phyloP scores from a whole-genome alignment of 2,113 vertebrate species.

The Ariopsis seemanni region DNA sequence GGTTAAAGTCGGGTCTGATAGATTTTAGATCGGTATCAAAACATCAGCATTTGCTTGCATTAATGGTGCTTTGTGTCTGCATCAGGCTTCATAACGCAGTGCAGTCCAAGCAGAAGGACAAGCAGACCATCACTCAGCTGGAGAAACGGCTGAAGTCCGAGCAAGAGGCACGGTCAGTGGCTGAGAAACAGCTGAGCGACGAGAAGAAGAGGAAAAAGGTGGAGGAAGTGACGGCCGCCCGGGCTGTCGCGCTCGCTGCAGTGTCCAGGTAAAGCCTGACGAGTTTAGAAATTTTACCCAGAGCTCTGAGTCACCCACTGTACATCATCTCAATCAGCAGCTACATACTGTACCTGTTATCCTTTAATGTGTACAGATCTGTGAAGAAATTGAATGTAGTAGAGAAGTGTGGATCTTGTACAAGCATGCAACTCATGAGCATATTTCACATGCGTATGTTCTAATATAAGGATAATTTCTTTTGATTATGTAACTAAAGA shows the following conservation, averaged over 20 bases:
- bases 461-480: background rate
- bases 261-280: conserved; percentile 81
- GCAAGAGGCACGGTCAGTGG: conserved; percentile 88
- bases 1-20: background rate
- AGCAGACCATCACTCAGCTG: conserved; percentile 93
- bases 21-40: background rate
- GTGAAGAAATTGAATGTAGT: background rate
- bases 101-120: conserved; percentile 98
- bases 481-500: background rate
- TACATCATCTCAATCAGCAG: background rate
- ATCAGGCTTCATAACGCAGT: conserved; percentile 92
- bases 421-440: background rate
- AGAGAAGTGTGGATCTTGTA: background rate
- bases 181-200: conserved; percentile 94
- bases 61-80: background rate
- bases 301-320: background rate
- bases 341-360: background rate
- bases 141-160: conserved; percentile 97
- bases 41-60: background rate
- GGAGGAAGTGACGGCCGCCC: conserved; percentile 92
- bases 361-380: background rate
- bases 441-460: background rate
- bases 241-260: conserved; percentile 90
- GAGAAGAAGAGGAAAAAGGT: conserved; percentile 97
- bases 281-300: too few relatives aligned